phyloP scores from a whole-genome alignment of 2,113 vertebrate species.

The human region GRCh38 chr1:16667501-16668000 shows the following conservation, averaged over 20 bases:
- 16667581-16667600: background rate
- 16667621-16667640: background rate
- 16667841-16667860: background rate
- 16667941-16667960: background rate
- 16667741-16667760: background rate
- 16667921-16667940: background rate
- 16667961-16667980: background rate
- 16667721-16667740: background rate
- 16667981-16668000: no score
- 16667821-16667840: background rate
- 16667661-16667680: no score
- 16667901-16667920: accelerated
- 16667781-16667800: background rate
- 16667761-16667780: background rate
- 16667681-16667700: background rate
- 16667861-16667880: background rate
- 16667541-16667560: no score
- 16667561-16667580: background rate
- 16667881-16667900: background rate
- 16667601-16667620: background rate
- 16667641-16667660: no score
- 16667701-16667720: background rate
- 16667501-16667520: no score
- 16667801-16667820: background rate
- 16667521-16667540: background rate